Percentiles rank a stretch among this genome's conserved stretches.
These are phyloP conservation scores for Galemys pyrenaicus DNA, from an alignment of 2,113 vertebrate genomes.

Conservation along the genomic window DNA sequence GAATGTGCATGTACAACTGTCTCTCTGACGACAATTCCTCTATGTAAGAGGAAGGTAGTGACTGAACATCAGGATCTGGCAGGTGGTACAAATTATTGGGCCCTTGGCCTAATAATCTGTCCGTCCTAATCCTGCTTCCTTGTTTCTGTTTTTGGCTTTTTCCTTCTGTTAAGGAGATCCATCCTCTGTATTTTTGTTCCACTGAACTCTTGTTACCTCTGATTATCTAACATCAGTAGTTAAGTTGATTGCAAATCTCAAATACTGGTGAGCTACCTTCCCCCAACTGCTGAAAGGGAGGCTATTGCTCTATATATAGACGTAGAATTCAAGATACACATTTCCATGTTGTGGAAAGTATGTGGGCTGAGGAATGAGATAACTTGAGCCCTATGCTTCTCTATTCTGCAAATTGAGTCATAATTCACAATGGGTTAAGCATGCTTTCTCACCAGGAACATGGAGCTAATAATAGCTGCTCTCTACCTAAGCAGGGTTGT, in stretches of 20 bases:
- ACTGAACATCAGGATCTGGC: neutral
- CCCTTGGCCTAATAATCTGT: neutral
- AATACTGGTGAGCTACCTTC: neutral
- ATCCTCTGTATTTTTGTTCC: fast-evolving
- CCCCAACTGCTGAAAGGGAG: neutral
- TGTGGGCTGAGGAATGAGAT: neutral
- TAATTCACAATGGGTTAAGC: neutral
- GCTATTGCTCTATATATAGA: neutral
- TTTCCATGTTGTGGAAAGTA: neutral
- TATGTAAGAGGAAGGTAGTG: neutral
- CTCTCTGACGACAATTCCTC: neutral
- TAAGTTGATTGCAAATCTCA: neutral
- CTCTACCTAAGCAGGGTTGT: neutral
- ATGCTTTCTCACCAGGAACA: neutral
- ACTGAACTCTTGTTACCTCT: neutral
- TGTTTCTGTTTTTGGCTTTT: neutral
- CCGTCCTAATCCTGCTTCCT: neutral
- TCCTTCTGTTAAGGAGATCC: fast-evolving
- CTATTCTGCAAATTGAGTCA: neutral
- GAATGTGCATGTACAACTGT: neutral
- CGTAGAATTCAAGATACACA: neutral
- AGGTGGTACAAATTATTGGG: neutral
- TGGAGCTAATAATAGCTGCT: neutral
- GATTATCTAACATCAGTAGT: neutral
- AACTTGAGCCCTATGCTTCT: neutral